phyloP scores from a whole-genome alignment of 2,888 invertebrate genomes.

The Pediacus dermestoides region DNA sequence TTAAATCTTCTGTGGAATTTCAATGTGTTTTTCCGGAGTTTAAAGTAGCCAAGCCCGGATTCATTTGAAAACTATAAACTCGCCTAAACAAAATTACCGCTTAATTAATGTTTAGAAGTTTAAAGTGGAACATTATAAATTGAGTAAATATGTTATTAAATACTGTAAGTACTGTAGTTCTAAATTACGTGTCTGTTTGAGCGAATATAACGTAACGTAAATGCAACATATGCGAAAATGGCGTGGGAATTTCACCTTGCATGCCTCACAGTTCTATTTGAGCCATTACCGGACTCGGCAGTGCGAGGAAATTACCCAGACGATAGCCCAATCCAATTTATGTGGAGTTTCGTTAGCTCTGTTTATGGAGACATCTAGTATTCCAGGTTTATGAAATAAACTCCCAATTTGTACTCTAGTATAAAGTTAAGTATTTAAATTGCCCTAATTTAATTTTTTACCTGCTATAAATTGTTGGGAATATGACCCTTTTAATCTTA shows the following conservation, averaged over 20 bases:
- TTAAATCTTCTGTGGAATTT: too few species aligned
- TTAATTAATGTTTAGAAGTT: too few species aligned
- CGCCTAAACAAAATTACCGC: too few species aligned
- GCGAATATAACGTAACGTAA: slow-evolving; percentile 15
- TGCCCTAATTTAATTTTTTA: too few species aligned
- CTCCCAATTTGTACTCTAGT: slow-evolving; percentile 7
- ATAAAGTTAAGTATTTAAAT: too few species aligned
- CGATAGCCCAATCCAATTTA: slow-evolving; percentile 32
- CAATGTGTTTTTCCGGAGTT: too few species aligned
- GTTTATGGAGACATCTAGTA: slow-evolving; percentile 19
- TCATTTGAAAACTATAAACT: too few species aligned
- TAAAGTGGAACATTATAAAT: too few species aligned
- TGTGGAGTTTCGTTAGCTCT: slow-evolving; percentile 27
- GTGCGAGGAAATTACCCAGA: slow-evolving; percentile 32
- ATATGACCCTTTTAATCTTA: too few species aligned
- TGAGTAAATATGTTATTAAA: slow-evolving; percentile 4
- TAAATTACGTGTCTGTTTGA: slow-evolving; percentile 8
- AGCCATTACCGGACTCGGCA: slow-evolving; percentile 28
- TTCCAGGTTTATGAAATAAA: slow-evolving; percentile 13
- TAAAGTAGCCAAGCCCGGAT: too few species aligned
- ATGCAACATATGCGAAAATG: slow-evolving; percentile 19
- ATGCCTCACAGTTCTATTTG: slow-evolving; percentile 24
- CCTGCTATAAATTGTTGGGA: too few species aligned
- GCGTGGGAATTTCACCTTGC: slow-evolving; percentile 28
- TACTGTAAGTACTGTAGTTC: background rate